Conservation (phyloP, 2,113 vertebrate species). For the Erpornis zantholeuca region DNA sequence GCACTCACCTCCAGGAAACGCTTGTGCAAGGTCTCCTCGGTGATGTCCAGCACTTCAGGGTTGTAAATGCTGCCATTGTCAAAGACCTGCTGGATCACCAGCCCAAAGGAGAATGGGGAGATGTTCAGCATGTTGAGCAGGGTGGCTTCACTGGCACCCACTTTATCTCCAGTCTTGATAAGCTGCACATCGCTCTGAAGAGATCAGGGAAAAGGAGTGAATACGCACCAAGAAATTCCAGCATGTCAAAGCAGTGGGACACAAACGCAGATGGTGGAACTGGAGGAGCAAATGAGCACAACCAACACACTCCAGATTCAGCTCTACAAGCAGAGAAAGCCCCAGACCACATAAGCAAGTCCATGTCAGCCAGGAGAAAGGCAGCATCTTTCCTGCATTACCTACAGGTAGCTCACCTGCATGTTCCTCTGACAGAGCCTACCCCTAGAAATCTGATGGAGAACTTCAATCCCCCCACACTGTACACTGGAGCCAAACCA, state of each 20-base stretch:
- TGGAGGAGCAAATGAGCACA: not conserved
- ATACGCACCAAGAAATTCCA: accelerated
- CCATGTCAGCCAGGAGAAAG: not conserved
- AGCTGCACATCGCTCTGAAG: slow-evolving; percentile 90
- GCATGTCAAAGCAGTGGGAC: accelerated
- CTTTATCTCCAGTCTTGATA: slow-evolving; percentile 94
- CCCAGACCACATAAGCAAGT: not conserved
- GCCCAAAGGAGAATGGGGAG: slow-evolving; percentile 95
- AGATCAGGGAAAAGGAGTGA: not conserved
- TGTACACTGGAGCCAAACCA: accelerated
- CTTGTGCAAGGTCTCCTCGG: slow-evolving; percentile 87
- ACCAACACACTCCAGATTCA: not conserved
- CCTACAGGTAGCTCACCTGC: not conserved
- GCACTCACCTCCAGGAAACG: slow-evolving; percentile 89
- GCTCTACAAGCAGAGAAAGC: not conserved
- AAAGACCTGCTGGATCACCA: slow-evolving; percentile 97
- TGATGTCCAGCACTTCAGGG: slow-evolving; percentile 98
- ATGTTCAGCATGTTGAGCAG: slow-evolving; percentile 99
- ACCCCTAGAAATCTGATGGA: not conserved
- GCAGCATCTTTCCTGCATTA: not conserved
- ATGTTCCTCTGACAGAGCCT: not conserved
- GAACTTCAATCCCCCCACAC: accelerated
- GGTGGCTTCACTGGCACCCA: slow-evolving; percentile 97
- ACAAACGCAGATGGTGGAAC: accelerated
- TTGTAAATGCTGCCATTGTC: slow-evolving; percentile 98